phyloP scores from a whole-genome alignment of 92 coral and sea anemone genomes.

The Epizoanthus fatuus region DNA sequence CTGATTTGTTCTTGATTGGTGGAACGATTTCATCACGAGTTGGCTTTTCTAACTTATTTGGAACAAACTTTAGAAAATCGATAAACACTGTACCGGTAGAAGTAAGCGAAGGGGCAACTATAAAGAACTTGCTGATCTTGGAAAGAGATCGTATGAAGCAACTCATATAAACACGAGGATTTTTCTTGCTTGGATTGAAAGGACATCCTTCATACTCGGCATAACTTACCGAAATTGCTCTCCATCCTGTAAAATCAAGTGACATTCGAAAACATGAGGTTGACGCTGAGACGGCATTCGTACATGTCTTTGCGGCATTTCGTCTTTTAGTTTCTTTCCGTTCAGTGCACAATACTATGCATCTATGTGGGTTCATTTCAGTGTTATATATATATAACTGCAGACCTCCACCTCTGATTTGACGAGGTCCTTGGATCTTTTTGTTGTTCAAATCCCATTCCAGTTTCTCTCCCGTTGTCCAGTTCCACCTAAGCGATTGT shows the following conservation, averaged over 20 bases:
- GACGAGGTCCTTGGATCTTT: background rate
- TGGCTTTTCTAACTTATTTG: background rate
- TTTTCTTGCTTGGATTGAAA: background rate
- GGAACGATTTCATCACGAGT: conserved; percentile 43
- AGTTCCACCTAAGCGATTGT: background rate
- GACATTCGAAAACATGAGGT: conserved; percentile 51
- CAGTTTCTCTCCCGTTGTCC: conserved; percentile 13
- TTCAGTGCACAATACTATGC: background rate
- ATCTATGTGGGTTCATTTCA: background rate
- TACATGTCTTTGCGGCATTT: conserved; percentile 8
- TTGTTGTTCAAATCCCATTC: background rate
- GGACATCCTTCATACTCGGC: conserved; percentile 45
- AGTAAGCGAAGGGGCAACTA: background rate
- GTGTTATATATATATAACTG: conserved; percentile 12
- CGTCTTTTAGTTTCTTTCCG: conserved; percentile 15
- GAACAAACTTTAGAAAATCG: conserved; percentile 36
- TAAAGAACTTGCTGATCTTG: conserved; percentile 13
- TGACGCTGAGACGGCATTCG: background rate
- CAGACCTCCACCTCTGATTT: conserved; percentile 8
- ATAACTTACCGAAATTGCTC: conserved; percentile 43
- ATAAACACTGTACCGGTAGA: background rate
- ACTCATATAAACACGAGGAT: conserved; percentile 15
- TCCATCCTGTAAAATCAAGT: conserved; percentile 53
- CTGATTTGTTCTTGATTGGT: conserved; percentile 23
- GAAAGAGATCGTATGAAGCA: conserved; percentile 13